Conservation (phyloP, 2,797 vertebrate species). For the Paedocypris micromegethes region DNA sequence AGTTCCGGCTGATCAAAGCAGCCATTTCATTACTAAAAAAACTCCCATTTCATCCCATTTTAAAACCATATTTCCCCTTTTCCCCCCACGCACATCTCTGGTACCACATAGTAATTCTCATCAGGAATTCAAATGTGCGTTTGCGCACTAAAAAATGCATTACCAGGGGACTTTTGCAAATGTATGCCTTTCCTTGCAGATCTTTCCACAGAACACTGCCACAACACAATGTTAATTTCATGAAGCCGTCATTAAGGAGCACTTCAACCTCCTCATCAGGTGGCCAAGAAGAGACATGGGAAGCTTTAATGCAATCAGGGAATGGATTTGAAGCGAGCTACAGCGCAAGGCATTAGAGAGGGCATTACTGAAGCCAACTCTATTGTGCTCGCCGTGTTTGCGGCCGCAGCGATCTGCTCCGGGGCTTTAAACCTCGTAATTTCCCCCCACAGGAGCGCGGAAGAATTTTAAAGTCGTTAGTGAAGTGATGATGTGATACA, state of each 20-base stretch:
- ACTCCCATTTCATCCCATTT: no score
- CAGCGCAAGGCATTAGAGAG: constrained; percentile 33
- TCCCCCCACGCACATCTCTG: neutral
- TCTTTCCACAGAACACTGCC: constrained; percentile 17
- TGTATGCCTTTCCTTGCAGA: constrained; percentile 3
- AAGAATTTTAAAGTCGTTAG: constrained; percentile 37
- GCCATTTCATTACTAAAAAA: no score
- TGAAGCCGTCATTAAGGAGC: constrained; percentile 43
- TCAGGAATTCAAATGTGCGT: neutral
- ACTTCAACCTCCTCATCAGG: constrained; percentile 44
- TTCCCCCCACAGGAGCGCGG: constrained; percentile 27
- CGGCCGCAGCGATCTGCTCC: constrained; percentile 29
- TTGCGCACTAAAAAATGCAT: neutral
- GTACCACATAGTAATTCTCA: neutral
- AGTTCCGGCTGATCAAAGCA: no score
- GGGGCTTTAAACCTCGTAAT: constrained; percentile 32
- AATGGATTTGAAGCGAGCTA: constrained; percentile 31
- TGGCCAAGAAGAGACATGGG: constrained; percentile 33
- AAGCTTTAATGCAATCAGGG: constrained; percentile 46
- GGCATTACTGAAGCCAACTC: constrained; percentile 34
- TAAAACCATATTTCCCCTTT: no score
- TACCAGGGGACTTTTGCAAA: neutral
- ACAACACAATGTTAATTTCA: constrained; percentile 46
- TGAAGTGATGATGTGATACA: constrained; percentile 27
- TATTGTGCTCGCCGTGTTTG: constrained; percentile 46